Base-by-base conservation (phyloP, 2,797 vertebrate genomes). In the Nyctalus aviator region DNA sequence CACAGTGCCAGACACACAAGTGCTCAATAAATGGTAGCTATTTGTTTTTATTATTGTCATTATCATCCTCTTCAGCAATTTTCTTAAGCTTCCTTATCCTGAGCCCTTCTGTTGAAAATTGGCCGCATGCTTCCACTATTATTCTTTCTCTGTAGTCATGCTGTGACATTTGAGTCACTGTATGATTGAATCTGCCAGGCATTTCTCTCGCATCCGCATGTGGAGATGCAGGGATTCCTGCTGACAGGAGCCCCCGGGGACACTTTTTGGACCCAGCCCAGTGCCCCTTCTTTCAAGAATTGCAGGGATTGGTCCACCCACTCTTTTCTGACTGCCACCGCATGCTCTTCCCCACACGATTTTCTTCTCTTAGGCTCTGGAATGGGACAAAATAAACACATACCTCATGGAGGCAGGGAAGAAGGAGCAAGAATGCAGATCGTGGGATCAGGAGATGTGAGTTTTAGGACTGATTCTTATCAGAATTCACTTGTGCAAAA, bases 1-100 rank as follows among this genome's bases (percentile, higher is more conserved):
- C 87, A 12, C 89, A 41, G 76, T 78, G 95, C 91, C 97, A 97
- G 96, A 87, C 89, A 92, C 81, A 27, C 48, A 87, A 93, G 76
- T 91, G 93, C 86, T 96, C 95, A 89, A 62, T 88, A 94, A 96
- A 94, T 96, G 95, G 88, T 69, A 96, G 95, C 89, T 87, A 84
- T 96, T 95, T 81, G 83, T 84, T 97, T 93, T 96, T 95, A 96
- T 94, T 95, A 96, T 95, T 93, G 96, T 95, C 96, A 96, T 96
- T 95, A 91, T 89, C 96, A 90, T 94, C 91, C 87, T 94, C 81
- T 95, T 94, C 3, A 12, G 94, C 89, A 94, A 94, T 97, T 95
- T 96, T 79, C 95, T 87, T 81, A 76, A 92, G 71, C 95, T 97
- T 93, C 95, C 93, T 96, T 94, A 95, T 97, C 94, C 95, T 73